A percentile compares a stretch with the other conserved stretches of the same genome.
phyloP scores from a whole-genome alignment of 2,888 invertebrate species.

The Limnephilus auricula region DNA sequence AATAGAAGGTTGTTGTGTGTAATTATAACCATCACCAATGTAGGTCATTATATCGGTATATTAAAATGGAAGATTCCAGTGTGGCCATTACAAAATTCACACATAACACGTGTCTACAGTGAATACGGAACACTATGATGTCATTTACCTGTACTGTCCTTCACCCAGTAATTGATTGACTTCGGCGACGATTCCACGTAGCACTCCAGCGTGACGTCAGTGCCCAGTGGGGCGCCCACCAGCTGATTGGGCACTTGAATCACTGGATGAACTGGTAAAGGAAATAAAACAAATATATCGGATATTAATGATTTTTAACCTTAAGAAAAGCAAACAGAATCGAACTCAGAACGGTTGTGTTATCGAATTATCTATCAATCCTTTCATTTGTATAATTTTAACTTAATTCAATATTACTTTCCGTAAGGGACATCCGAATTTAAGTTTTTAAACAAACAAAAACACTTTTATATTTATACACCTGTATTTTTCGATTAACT shows the following conservation, averaged over 20 bases:
- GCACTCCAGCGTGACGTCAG: conserved; percentile 91
- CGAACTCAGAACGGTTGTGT: too few species aligned
- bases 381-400: too few species aligned
- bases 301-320: neutral
- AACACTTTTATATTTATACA: too few species aligned
- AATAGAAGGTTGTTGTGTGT: too few species aligned
- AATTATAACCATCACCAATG: neutral
- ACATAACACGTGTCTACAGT: neutral
- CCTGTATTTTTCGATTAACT: too few species aligned
- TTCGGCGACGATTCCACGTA: conserved; percentile 93
- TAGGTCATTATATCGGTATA: neutral
- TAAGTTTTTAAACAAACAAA: too few species aligned
- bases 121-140: neutral
- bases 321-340: too few species aligned
- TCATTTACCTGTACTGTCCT: conserved; percentile 81
- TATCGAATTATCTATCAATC: too few species aligned
- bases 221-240: conserved; percentile 90
- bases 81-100: neutral
- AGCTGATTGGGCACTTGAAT: conserved; percentile 94
- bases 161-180: conserved; percentile 93
- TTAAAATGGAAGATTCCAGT: neutral
- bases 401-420: too few species aligned
- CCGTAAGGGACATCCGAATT: too few species aligned
- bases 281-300: conserved; percentile 27
- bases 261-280: conserved; percentile 88